Conservation (phyloP, 53 echinoderm and acorn worm species). For the Temnopleurus reevesii region DNA sequence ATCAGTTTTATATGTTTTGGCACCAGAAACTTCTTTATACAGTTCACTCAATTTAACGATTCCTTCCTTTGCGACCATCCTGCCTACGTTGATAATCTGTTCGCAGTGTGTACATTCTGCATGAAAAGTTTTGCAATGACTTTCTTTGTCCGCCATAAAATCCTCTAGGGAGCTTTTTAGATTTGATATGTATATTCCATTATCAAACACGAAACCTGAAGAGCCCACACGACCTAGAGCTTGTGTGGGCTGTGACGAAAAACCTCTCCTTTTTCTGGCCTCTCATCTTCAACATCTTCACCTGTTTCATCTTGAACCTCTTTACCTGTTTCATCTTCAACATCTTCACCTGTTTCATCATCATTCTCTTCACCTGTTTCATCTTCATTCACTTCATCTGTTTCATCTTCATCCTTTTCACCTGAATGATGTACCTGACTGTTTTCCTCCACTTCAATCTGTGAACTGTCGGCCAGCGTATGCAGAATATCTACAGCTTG, state of each 20-base stretch:
- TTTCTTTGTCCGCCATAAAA: too few relatives aligned
- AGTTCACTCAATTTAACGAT: too few relatives aligned
- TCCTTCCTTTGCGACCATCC: too few relatives aligned
- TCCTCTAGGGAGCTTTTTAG: not conserved
- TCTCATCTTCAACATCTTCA: constrained; percentile 7
- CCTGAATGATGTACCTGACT: constrained; percentile 1
- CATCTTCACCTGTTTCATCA: too few relatives aligned
- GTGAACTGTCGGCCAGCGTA: not conserved
- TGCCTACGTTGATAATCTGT: too few relatives aligned
- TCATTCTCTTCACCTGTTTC: too few relatives aligned
- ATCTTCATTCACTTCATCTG: too few relatives aligned
- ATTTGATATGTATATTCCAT: constrained; percentile 10
- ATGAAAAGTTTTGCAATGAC: too few relatives aligned
- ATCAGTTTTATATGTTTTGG: not conserved
- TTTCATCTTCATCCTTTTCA: constrained; percentile 4
- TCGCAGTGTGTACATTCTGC: too few relatives aligned
- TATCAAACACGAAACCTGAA: constrained; percentile 23
- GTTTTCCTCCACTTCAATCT: constrained; percentile 12
- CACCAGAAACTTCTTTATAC: too few relatives aligned
- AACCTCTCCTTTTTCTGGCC: not conserved
- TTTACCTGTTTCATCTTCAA: too few relatives aligned
- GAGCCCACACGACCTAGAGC: not conserved
- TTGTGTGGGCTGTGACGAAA: constrained; percentile 33
- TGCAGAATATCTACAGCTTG: constrained; percentile 15
- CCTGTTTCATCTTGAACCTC: too few relatives aligned